Conservation (phyloP, 2,113 vertebrate species). For the Varanus komodoensis region DNA sequence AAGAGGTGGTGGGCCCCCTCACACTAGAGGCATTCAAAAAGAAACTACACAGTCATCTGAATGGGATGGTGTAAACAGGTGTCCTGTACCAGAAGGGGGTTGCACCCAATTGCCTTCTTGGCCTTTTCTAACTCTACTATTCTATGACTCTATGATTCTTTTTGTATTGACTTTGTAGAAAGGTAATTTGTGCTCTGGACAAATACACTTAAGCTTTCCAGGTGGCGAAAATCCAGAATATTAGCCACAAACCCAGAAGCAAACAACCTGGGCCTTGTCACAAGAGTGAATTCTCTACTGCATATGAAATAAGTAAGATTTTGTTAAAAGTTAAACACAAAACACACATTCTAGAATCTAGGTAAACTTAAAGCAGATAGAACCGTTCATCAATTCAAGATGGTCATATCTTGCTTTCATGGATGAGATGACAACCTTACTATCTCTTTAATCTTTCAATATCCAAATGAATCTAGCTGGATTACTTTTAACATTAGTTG, state of each 20-base stretch:
- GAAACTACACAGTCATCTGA: too few species aligned
- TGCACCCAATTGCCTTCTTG: too few species aligned
- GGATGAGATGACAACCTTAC: background rate
- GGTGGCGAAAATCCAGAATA: background rate
- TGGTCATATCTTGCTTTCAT: background rate
- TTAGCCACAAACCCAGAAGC: background rate
- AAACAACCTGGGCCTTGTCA: background rate
- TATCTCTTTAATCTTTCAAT: background rate
- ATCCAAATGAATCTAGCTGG: background rate
- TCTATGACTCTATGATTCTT: background rate
- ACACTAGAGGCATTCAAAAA: too few species aligned
- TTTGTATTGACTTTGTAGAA: background rate
- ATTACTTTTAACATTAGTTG: constrained; percentile 3
- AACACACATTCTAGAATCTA: background rate
- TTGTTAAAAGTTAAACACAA: background rate
- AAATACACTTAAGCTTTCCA: background rate
- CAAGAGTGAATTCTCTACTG: too few species aligned
- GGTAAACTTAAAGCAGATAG: background rate
- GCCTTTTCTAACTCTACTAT: too few species aligned
- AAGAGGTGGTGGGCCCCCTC: too few species aligned
- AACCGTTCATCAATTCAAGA: background rate
- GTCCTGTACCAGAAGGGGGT: too few species aligned
- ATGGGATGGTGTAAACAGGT: too few species aligned
- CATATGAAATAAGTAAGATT: background rate
- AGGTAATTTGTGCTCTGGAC: background rate